These are phyloP conservation scores for Theodoxus fluviatilis DNA, from an alignment of 2,888 invertebrate genomes.

Conservation along the genomic window DNA sequence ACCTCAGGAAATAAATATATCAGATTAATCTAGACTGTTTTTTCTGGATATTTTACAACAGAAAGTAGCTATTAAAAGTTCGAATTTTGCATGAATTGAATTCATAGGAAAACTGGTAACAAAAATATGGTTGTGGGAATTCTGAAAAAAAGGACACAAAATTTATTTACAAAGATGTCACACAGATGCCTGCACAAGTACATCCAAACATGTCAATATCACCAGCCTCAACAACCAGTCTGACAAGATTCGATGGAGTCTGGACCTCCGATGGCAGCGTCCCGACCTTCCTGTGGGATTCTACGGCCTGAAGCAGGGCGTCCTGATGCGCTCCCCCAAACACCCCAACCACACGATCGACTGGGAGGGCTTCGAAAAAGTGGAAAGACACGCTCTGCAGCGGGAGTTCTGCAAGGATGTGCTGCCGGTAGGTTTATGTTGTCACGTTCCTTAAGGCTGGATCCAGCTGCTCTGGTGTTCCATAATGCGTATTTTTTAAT, in stretches of 20 bases:
- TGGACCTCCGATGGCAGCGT: slow-evolving; percentile 60
- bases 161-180: background rate
- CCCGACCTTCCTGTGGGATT: slow-evolving; percentile 53
- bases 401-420: too few species aligned
- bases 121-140: too few species aligned
- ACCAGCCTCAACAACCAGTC: slow-evolving; percentile 52
- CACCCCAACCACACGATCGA: slow-evolving; percentile 47
- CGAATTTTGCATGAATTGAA: background rate
- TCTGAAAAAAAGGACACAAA: background rate
- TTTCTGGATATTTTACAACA: too few species aligned
- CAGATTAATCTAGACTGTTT: too few species aligned
- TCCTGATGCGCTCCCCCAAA: slow-evolving; percentile 49
- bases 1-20: too few species aligned
- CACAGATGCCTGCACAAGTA: background rate
- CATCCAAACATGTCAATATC: background rate
- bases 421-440: too few species aligned
- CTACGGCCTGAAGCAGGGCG: slow-evolving; percentile 49
- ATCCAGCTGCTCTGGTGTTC: too few species aligned
- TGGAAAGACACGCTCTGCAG: slow-evolving; percentile 36
- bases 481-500: too few species aligned
- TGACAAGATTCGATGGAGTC: slow-evolving; percentile 55
- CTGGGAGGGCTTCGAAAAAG: slow-evolving; percentile 45
- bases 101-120: too few species aligned
- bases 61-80: too few species aligned
- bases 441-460: too few species aligned